Evolutionary conservation across 2,113 vertebrate species (phyloP).

Genomic region (Hypomesus transpacificus): DNA sequence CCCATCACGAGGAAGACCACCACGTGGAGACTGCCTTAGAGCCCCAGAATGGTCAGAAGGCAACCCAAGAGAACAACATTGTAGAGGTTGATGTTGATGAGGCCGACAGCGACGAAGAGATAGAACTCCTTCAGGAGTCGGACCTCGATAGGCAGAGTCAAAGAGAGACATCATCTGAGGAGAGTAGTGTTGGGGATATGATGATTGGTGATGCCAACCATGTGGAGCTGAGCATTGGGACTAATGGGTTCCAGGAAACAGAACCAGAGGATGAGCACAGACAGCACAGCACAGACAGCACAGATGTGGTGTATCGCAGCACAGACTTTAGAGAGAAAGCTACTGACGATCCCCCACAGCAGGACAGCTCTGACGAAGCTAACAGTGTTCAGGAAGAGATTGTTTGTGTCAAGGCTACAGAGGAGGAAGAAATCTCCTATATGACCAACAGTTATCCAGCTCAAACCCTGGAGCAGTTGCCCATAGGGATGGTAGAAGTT

Average conservation of each 20-base stretch:
- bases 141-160: slow-evolving; percentile 17
- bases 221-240: not conserved
- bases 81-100: slow-evolving; percentile 5
- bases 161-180: not conserved
- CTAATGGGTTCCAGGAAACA: not conserved
- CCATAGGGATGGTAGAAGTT: not conserved
- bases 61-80: not conserved
- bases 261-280: not conserved
- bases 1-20: not conserved
- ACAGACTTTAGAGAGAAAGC: not conserved
- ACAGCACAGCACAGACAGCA: not conserved
- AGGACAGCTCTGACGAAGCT: not conserved
- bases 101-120: not conserved
- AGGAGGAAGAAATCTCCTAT: slow-evolving; percentile 38
- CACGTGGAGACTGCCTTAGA: not conserved
- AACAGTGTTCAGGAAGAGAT: not conserved
- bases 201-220: not conserved
- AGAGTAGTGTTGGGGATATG: too few relatives aligned
- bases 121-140: not conserved
- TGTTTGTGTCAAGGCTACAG: slow-evolving; percentile 35
- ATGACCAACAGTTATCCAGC: not conserved
- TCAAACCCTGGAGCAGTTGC: slow-evolving; percentile 20
- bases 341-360: not conserved
- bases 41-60: not conserved
- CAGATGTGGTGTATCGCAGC: not conserved